phyloP scores from a whole-genome alignment of 2,797 vertebrate genomes.

The Dallia pectoralis region DNA sequence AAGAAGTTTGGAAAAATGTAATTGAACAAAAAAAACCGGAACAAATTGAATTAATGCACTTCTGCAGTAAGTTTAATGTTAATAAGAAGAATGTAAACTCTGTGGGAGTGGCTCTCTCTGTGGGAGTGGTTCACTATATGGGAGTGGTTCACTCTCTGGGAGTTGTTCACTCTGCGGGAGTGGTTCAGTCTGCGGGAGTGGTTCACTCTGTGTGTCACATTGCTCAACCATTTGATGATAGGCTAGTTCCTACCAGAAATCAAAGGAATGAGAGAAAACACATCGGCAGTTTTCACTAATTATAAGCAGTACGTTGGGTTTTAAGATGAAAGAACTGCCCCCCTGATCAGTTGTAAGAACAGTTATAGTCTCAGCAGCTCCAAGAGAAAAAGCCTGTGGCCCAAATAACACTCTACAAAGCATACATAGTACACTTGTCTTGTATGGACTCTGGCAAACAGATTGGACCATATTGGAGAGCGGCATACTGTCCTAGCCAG shows the following conservation, averaged over 20 bases:
- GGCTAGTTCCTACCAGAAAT: conserved; percentile 27
- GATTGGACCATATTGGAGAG: not conserved
- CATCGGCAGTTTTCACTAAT: conserved; percentile 59
- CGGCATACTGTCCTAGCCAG: not conserved
- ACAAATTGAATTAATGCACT: too few relatives aligned
- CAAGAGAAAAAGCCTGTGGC: conserved; percentile 6
- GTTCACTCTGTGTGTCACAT: conserved; percentile 25
- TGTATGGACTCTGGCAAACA: not conserved
- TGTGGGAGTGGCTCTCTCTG: too few relatives aligned
- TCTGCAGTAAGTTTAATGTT: too few relatives aligned
- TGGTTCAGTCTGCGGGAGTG: too few relatives aligned
- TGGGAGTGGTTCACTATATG: too few relatives aligned
- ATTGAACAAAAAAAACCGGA: too few relatives aligned
- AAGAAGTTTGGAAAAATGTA: too few relatives aligned
- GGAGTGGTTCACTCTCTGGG: too few relatives aligned
- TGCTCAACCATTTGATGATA: conserved; percentile 35
- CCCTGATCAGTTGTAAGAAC: conserved; percentile 52
- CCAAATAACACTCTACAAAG: not conserved
- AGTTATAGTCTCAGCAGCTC: conserved; percentile 41
- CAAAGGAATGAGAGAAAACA: conserved; percentile 38
- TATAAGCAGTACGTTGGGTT: conserved; percentile 38
- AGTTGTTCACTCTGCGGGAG: too few relatives aligned
- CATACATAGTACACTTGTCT: not conserved
- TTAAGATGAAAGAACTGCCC: conserved; percentile 61
- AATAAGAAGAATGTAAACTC: too few relatives aligned